Evolutionary conservation across 2,113 vertebrate genomes (phyloP).

Genomic region (Perognathus longimembris): DNA sequence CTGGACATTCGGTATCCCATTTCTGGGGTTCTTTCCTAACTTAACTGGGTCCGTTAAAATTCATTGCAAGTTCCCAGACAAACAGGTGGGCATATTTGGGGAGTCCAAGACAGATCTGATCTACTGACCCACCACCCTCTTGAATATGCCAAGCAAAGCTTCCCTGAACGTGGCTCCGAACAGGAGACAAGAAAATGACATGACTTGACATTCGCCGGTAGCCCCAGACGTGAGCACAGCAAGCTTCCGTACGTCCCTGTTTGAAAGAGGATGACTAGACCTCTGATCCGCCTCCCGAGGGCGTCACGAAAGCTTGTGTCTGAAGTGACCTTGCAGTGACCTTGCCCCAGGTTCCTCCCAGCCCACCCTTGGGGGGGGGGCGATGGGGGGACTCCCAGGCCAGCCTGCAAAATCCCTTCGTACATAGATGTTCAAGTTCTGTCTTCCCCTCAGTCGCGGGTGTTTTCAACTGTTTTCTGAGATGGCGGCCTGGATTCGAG

Average conservation of each 20-base stretch:
- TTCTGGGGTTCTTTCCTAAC: neutral
- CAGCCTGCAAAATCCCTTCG: neutral
- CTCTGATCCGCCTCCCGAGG: neutral
- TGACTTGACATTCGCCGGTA: neutral
- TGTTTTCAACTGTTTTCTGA: neutral
- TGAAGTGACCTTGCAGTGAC: neutral
- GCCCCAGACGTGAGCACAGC: neutral
- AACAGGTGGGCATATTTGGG: accelerated
- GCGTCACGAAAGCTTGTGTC: neutral
- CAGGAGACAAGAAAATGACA: neutral
- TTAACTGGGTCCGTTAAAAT: neutral
- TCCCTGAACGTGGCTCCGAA: neutral
- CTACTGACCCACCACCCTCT: neutral
- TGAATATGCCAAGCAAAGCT: neutral
- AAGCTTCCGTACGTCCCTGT: neutral
- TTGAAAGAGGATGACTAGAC: neutral
- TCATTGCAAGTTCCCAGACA: neutral
- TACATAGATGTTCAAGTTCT: neutral
- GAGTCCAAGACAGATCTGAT: neutral
- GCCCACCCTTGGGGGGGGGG: neutral
- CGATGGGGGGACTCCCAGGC: neutral
- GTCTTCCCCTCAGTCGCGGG: neutral
- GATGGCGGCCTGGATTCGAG: neutral
- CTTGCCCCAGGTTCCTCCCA: neutral
- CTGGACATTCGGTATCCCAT: neutral